phyloP scores from a whole-genome alignment of 2,888 invertebrate genomes.

The Autographa pulchrina region DNA sequence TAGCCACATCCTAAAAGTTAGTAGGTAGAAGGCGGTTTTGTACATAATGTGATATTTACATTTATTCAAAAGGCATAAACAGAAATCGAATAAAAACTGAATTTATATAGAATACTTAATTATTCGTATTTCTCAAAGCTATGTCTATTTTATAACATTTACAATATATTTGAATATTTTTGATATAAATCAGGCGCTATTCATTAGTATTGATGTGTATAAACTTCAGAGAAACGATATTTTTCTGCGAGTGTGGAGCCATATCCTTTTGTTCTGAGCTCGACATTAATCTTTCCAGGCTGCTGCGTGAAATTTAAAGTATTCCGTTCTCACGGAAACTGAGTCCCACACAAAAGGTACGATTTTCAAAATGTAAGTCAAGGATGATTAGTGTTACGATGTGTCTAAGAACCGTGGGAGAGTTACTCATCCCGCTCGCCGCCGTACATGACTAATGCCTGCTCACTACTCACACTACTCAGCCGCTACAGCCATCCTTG shows the following conservation, averaged over 20 bases:
- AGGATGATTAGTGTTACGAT: conserved; percentile 82
- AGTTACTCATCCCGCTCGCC: conserved; percentile 72
- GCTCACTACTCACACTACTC: conserved; percentile 23
- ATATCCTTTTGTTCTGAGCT: conserved; percentile 62
- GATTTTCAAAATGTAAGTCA: conserved; percentile 87
- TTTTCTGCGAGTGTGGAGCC: conserved; percentile 38
- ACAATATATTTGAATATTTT: conserved; percentile 53
- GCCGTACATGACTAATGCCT: conserved; percentile 68
- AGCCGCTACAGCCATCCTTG: conserved; percentile 66
- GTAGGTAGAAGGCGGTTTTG: conserved; percentile 22
- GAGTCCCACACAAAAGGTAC: conserved; percentile 85
- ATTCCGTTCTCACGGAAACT: conserved; percentile 85
- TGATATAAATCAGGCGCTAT: conserved; percentile 52
- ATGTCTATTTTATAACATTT: conserved; percentile 44
- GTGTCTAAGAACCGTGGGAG: conserved; percentile 83
- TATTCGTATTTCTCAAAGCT: conserved; percentile 40
- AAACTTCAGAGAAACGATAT: conserved; percentile 34
- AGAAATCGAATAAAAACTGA: conserved; percentile 36
- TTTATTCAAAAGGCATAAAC: conserved; percentile 40
- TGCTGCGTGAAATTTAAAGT: conserved; percentile 75
- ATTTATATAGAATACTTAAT: conserved; percentile 51
- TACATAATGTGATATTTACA: conserved; percentile 46
- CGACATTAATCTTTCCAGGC: conserved; percentile 68
- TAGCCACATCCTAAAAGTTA: conserved; percentile 16
- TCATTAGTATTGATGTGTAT: conserved; percentile 45